Evolutionary conservation across 2,797 vertebrate genomes (phyloP), one percentile per base, ranked within the genome.

Genomic region (Poeciliopsis presidionis): DNA sequence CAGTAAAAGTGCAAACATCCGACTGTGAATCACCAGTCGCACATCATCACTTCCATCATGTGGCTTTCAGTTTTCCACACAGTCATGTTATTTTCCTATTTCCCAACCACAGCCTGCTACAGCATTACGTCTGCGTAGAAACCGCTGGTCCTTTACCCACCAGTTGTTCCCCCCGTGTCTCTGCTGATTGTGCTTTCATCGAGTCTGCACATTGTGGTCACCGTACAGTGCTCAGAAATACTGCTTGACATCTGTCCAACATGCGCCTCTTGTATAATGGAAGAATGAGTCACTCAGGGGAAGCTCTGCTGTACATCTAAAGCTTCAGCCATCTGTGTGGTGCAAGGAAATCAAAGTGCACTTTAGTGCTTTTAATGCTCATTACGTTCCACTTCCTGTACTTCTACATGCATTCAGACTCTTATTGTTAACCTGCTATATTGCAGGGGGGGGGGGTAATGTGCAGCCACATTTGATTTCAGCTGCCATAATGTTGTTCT

Each of bases 11-110:
- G 57, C 47, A 12, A 76, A 71, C 75, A 84, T 45, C 76, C 63
- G 25, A 30, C 74, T 77, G 78, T 89, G 84, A 90, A 61, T 92
- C 88, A 91, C 76, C 51, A 45, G 71, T 61, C 74, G 76, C 79
- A 36, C 57, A 45, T 59, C 65, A 41, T 45, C 67, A 47, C 65
- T 76, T 79, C 41, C 73, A 39, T 74, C 25, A 91, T 87, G 88
- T 85, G 91, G 65, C 78, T 80, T 83, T 77, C 63, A 69, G 75
- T 81, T 81, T 74, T 55, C 83, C 83, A 78, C 74, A 75, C 69
- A 81, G 82, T 91, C 90, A 89, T 81, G 78, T 87, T 85, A 74
- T 73, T 47, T 69, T 81, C 72, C 49, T 87, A 78, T 87, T 89
- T 86, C 75, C 65, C 20, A 51, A 86, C 78, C 87, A 47, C 75